Conservation (phyloP, 2,113 vertebrate genomes). For the Caracal caracal region DNA sequence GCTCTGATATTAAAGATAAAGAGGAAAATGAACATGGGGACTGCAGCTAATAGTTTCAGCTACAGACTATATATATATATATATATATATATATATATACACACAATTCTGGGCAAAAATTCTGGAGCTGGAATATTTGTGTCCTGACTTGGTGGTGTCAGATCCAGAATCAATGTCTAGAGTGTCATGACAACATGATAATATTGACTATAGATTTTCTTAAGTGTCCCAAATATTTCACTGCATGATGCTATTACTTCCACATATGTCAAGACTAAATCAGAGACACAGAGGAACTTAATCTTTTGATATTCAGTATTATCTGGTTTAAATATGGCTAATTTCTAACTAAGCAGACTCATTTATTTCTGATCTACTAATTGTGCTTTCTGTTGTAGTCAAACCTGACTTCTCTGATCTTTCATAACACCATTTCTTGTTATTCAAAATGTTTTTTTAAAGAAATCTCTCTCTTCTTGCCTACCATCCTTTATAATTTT, state of each 20-base stretch:
- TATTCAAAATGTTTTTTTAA: background rate
- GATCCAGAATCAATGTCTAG: background rate
- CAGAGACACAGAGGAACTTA: background rate
- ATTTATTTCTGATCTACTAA: background rate
- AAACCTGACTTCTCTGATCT: background rate
- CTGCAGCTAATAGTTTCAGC: background rate
- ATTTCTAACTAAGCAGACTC: background rate
- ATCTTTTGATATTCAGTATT: background rate
- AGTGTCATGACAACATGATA: background rate
- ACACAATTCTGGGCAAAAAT: background rate
- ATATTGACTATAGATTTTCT: background rate
- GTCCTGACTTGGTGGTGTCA: background rate
- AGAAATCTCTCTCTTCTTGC: background rate
- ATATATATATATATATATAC: too few relatives aligned
- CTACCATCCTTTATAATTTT: background rate
- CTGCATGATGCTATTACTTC: background rate
- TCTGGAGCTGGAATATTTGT: background rate
- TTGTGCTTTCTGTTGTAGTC: background rate
- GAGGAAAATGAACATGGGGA: background rate
- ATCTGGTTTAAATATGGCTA: background rate
- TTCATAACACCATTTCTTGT: background rate
- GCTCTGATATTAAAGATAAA: background rate
- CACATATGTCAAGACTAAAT: background rate
- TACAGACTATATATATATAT: background rate
- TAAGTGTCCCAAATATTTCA: background rate